A percentile compares a stretch with the other conserved stretches of the same genome.
Evolutionary conservation across 2,797 vertebrate genomes (phyloP).

Genomic region (Pyrocephalus nanus): DNA sequence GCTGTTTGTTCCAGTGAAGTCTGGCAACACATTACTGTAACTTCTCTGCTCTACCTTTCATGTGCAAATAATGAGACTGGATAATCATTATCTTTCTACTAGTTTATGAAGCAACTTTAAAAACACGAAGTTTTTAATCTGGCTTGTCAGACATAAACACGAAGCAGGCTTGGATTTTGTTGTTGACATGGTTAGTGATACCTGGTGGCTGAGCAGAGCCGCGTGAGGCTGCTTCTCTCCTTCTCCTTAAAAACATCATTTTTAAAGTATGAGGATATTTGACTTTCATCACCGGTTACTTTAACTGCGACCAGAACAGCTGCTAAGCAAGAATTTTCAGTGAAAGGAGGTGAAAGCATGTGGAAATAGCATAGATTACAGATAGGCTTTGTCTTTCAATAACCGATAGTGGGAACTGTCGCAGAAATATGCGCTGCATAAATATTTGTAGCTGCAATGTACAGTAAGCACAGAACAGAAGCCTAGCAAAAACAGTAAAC

Average conservation of each 20-base stretch:
- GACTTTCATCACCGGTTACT: not conserved
- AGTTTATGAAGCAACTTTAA: slow-evolving; percentile 42
- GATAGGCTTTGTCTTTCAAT: not conserved
- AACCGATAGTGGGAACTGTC: not conserved
- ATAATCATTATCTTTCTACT: slow-evolving; percentile 25
- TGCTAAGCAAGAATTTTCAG: not conserved
- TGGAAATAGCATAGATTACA: not conserved
- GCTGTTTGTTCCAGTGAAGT: slow-evolving; percentile 39
- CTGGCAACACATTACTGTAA: slow-evolving; percentile 32
- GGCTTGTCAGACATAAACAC: slow-evolving; percentile 6
- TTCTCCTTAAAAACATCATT: not conserved
- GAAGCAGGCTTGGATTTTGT: slow-evolving; percentile 19
- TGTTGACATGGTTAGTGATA: not conserved
- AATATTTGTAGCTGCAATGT: not conserved
- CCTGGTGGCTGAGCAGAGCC: not conserved
- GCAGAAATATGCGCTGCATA: not conserved
- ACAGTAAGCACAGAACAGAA: not conserved
- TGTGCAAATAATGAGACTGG: slow-evolving; percentile 52
- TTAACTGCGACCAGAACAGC: not conserved
- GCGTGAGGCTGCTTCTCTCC: not conserved
- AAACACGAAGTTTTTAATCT: slow-evolving; percentile 16
- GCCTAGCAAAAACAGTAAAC: not conserved
- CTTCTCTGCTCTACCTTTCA: slow-evolving; percentile 39
- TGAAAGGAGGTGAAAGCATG: not conserved
- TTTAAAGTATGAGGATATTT: not conserved